Conservation (phyloP, 2,113 vertebrate genomes). For the Sebastes fasciatus region DNA sequence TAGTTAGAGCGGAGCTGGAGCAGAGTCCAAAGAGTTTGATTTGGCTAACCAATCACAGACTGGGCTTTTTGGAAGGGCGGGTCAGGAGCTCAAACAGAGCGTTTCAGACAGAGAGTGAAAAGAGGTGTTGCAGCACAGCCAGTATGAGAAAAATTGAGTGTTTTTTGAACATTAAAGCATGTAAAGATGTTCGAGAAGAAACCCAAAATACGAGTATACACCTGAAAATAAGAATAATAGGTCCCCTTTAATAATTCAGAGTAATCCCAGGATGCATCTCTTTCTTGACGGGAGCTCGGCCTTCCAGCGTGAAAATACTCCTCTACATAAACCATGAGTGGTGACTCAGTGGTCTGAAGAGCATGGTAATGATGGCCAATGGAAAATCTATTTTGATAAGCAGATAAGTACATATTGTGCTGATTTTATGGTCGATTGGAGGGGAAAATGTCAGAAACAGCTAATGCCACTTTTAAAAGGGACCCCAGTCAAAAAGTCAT, state of each 20-base stretch:
- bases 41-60: too few species aligned
- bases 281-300: constrained; percentile 24
- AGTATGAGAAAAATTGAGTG: too few species aligned
- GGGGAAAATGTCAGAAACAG: constrained; percentile 11
- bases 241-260: constrained; percentile 21
- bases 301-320: constrained; percentile 42
- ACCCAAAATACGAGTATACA: too few species aligned
- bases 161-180: too few species aligned
- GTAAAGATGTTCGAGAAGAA: too few species aligned
- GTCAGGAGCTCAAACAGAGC: too few species aligned
- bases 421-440: constrained; percentile 6
- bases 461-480: constrained; percentile 25
- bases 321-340: constrained; percentile 46
- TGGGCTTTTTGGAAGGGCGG: too few species aligned
- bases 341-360: constrained; percentile 52
- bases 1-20: too few species aligned
- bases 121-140: too few species aligned
- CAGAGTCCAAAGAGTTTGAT: too few species aligned
- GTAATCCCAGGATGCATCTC: constrained; percentile 41
- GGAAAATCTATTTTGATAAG: constrained; percentile 38
- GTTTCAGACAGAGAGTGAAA: too few species aligned
- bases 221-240: too few species aligned
- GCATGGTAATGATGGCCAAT: constrained; percentile 28
- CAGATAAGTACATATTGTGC: neutral
- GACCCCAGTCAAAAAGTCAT: neutral